Evolutionary conservation across 1,140 invertebrate genomes (phyloP).

Genomic region (Microplitis mediator): DNA sequence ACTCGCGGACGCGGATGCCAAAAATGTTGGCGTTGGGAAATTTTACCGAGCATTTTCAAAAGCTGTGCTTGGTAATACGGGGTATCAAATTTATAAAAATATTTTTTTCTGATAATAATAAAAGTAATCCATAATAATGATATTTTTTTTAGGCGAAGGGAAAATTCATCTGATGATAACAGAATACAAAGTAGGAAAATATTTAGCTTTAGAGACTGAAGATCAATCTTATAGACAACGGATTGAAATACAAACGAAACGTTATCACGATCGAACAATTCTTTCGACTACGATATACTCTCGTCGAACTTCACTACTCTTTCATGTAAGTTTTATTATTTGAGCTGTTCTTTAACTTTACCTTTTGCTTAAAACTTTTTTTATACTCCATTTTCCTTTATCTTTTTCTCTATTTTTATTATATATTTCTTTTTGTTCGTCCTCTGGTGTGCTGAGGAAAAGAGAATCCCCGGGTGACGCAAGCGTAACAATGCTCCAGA

Average conservation of each 20-base stretch:
- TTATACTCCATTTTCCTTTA: not conserved
- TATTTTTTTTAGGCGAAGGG: slow-evolving; percentile 34
- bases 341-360: not conserved
- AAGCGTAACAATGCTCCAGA: not conserved
- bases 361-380: not conserved
- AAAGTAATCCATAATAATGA: not conserved
- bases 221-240: slow-evolving; percentile 43
- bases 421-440: not conserved
- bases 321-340: slow-evolving; percentile 44
- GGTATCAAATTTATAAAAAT: slow-evolving; percentile 27
- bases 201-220: slow-evolving; percentile 42
- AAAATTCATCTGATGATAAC: slow-evolving; percentile 39
- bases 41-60: slow-evolving; percentile 40
- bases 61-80: slow-evolving; percentile 33
- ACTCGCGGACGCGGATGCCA: slow-evolving; percentile 44
- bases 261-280: slow-evolving; percentile 43
- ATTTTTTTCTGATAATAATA: not conserved
- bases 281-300: slow-evolving; percentile 40
- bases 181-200: slow-evolving; percentile 39
- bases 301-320: slow-evolving; percentile 38
- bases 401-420: not conserved
- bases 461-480: not conserved
- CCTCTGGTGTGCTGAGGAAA: not conserved
- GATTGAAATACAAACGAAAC: slow-evolving; percentile 41
- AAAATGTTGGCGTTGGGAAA: slow-evolving; percentile 40